Conservation (phyloP, 2,888 invertebrate genomes). For the Schizaphis graminum region DNA sequence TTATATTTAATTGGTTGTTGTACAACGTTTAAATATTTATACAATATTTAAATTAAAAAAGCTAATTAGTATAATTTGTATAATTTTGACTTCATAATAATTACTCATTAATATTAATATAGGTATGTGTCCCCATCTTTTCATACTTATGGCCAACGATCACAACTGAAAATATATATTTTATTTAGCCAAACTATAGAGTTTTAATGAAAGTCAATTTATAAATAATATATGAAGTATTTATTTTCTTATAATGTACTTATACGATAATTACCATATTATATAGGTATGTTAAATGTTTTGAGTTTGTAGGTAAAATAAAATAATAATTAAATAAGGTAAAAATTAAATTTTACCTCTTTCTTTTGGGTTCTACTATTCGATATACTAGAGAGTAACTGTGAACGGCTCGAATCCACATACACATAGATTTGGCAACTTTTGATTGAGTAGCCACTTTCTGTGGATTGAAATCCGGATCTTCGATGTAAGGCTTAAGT, state of each 20-base stretch:
- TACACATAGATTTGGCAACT: constrained; percentile 90
- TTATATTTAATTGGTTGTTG: background rate
- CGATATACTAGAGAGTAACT: constrained; percentile 89
- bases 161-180: background rate
- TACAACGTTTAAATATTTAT: background rate
- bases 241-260: background rate
- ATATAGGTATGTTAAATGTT: background rate
- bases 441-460: constrained; percentile 87
- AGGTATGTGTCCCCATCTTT: background rate
- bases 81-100: background rate
- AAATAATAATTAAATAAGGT: too few species aligned
- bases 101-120: background rate
- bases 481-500: constrained; percentile 84
- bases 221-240: background rate
- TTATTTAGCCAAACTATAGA: background rate
- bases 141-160: background rate
- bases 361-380: constrained; percentile 89
- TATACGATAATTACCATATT: background rate
- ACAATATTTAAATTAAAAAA: background rate
- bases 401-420: constrained; percentile 94
- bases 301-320: background rate
- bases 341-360: constrained; percentile 69
- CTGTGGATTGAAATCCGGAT: constrained; percentile 89
- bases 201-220: background rate
- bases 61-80: background rate